Conservation (phyloP, 1,140 invertebrate species). For the Littorina saxatilis region DNA sequence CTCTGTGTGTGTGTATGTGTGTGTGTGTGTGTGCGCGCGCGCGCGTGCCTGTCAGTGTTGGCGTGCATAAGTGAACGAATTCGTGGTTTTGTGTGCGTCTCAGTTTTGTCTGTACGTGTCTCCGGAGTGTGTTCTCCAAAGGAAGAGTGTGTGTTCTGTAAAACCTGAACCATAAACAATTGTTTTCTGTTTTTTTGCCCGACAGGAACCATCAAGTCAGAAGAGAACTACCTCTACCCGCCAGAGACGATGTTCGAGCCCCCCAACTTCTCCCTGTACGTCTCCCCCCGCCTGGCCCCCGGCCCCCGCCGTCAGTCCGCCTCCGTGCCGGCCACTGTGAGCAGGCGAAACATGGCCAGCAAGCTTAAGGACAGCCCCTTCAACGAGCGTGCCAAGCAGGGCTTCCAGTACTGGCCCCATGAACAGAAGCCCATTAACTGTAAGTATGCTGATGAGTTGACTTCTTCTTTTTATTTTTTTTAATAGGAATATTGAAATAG, state of each 20-base stretch:
- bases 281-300: constrained; percentile 26
- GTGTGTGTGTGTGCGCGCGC: too few relatives aligned
- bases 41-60: too few relatives aligned
- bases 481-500: too few relatives aligned
- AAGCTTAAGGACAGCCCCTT: constrained; percentile 42
- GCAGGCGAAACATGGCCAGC: background rate
- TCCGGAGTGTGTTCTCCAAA: too few relatives aligned
- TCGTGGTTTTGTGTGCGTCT: too few relatives aligned
- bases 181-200: background rate
- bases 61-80: too few relatives aligned
- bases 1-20: too few relatives aligned
- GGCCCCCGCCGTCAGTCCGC: background rate
- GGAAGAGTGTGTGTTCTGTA: too few relatives aligned
- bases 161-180: too few relatives aligned
- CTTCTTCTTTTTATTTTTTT: too few relatives aligned
- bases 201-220: constrained; percentile 61
- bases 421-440: constrained; percentile 56
- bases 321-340: constrained; percentile 26
- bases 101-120: too few relatives aligned
- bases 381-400: constrained; percentile 50
- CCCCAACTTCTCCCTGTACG: constrained; percentile 34
- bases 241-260: constrained; percentile 41
- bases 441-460: constrained; percentile 45
- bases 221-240: constrained; percentile 61
- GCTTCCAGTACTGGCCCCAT: constrained; percentile 62